phyloP scores from a whole-genome alignment of 2,888 invertebrate species.

The Prenolepis imparis region DNA sequence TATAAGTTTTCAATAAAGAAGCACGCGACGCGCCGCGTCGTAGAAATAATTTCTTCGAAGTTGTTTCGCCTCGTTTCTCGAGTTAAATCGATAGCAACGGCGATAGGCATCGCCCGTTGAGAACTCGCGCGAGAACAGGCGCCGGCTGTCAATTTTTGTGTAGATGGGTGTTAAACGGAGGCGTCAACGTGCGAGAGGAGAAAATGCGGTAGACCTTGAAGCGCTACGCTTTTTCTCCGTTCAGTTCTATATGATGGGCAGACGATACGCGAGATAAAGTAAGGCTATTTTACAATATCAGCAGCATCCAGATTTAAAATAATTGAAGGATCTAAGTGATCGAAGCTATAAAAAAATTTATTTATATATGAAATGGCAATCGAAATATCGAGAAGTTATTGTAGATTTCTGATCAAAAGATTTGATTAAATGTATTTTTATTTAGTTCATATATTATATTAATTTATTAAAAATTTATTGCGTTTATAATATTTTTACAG shows the following conservation, averaged over 20 bases:
- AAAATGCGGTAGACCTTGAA: conserved; percentile 56
- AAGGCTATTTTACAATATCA: conserved; percentile 32
- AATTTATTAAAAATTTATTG: neutral
- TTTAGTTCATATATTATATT: neutral
- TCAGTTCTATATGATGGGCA: conserved; percentile 20
- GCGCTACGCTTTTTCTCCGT: conserved; percentile 39
- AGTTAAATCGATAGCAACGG: conserved; percentile 56
- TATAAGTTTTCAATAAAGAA: conserved; percentile 72
- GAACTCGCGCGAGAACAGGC: conserved; percentile 24
- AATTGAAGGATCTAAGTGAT: too few relatives aligned
- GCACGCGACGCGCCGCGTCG: conserved; percentile 68
- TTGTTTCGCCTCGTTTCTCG: conserved; percentile 29
- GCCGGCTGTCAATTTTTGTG: conserved; percentile 52
- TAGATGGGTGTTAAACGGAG: conserved; percentile 53
- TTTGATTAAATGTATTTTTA: neutral
- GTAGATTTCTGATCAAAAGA: neutral
- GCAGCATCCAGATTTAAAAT: neutral
- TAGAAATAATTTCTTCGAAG: conserved; percentile 58
- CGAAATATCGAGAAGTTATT: neutral
- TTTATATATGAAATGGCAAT: neutral
- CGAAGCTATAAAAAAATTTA: neutral
- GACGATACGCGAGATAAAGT: conserved; percentile 32
- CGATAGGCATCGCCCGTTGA: conserved; percentile 20
- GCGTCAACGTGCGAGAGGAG: conserved; percentile 43
- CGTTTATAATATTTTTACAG: neutral